These are phyloP conservation scores for Panonychus citri DNA, from an alignment of 1,140 invertebrate genomes.

Conservation along the genomic window DNA sequence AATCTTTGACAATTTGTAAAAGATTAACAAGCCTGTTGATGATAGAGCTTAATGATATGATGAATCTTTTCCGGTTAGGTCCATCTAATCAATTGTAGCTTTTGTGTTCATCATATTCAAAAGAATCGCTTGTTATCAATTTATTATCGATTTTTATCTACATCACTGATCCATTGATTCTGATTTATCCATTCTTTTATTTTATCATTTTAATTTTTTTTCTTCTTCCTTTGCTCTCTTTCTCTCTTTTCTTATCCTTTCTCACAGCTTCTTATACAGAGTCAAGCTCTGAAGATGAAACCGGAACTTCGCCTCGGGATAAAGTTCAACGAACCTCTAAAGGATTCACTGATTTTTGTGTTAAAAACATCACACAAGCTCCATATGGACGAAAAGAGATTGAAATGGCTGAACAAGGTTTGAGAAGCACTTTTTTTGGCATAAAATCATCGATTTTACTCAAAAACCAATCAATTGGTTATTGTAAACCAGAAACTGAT, in stretches of 20 bases:
- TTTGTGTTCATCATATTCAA: too few species aligned
- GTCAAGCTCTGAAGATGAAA: constrained; percentile 61
- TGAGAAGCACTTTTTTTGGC: constrained; percentile 3
- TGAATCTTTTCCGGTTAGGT: too few species aligned
- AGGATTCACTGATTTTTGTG: constrained; percentile 65
- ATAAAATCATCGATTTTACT: background rate
- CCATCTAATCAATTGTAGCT: too few species aligned
- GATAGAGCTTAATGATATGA: too few species aligned
- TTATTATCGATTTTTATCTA: too few species aligned
- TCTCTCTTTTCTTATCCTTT: constrained; percentile 17
- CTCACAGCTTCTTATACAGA: constrained; percentile 57
- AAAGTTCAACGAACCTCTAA: constrained; percentile 56
- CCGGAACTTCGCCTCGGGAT: constrained; percentile 58
- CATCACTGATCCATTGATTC: too few species aligned
- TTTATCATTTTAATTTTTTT: background rate
- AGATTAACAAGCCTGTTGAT: too few species aligned
- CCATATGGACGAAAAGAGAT: constrained; percentile 85
- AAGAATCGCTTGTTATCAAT: too few species aligned
- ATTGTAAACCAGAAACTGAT: background rate
- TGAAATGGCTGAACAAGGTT: constrained; percentile 88
- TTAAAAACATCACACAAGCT: constrained; percentile 68
- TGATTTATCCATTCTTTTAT: too few species aligned
- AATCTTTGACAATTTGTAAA: too few species aligned
- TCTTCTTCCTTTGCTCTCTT: background rate
- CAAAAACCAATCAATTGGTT: too few species aligned